Percentiles rank a stretch among this genome's conserved stretches.
Conservation (phyloP, 2,797 vertebrate species). For the Cyclura pinguis region DNA sequence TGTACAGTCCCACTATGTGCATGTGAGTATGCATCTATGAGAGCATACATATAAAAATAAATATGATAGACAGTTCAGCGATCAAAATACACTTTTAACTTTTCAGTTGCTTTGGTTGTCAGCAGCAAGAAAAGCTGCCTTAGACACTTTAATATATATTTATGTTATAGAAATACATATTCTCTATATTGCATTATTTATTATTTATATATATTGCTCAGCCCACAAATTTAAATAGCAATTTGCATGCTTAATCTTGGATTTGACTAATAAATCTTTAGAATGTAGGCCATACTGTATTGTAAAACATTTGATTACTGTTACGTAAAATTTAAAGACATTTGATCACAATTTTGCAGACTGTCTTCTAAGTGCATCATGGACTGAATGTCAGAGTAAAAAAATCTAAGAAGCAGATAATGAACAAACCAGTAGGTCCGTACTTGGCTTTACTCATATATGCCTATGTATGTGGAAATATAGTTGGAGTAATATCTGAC, state of each 20-base stretch:
- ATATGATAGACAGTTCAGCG: background rate
- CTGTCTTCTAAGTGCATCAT: background rate
- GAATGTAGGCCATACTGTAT: too few relatives aligned
- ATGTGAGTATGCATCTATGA: background rate
- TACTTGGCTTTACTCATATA: background rate
- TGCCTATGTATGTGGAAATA: background rate
- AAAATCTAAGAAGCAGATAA: background rate
- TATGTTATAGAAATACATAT: too few relatives aligned
- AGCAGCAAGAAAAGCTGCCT: background rate
- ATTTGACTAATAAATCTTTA: background rate
- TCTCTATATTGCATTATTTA: too few relatives aligned
- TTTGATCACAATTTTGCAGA: background rate
- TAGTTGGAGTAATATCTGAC: background rate
- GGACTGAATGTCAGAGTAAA: background rate
- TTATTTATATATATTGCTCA: background rate
- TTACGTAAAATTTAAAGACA: background rate
- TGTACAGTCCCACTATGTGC: background rate
- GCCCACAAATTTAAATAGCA: background rate
- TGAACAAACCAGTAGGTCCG: background rate
- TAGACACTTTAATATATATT: too few relatives aligned
- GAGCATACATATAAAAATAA: background rate
- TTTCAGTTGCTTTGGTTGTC: background rate
- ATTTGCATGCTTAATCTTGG: background rate
- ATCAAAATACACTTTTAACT: slow-evolving; percentile 8
- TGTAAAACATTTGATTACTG: background rate